phyloP scores from a whole-genome alignment of 2,888 invertebrate genomes.

The Rapana venosa region DNA sequence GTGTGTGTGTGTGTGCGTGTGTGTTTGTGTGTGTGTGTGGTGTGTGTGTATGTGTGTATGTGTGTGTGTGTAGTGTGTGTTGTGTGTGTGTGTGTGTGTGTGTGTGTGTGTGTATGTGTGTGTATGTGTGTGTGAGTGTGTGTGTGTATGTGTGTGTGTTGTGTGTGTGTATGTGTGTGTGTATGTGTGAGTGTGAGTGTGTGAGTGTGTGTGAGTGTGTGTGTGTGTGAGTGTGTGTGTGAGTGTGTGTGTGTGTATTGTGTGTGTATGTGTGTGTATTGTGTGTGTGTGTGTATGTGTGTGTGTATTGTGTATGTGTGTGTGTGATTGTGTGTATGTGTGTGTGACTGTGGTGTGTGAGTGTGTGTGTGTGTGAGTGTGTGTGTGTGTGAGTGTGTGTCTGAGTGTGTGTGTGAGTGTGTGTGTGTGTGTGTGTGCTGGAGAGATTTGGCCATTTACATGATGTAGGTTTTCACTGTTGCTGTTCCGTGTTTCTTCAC shows the following conservation, averaged over 20 bases:
- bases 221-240: background rate
- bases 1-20: background rate
- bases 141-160: no score
- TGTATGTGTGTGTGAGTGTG: background rate
- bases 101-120: conserved; percentile 29
- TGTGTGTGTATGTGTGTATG: no score
- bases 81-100: conserved; percentile 32
- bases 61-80: no score
- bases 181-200: conserved; percentile 12
- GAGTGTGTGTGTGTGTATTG: background rate
- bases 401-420: background rate
- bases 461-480: no score
- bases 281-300: background rate
- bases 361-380: background rate
- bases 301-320: conserved; percentile 21
- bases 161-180: conserved; percentile 14
- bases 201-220: conserved; percentile 3
- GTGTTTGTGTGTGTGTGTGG: conserved; percentile 36
- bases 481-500: no score
- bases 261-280: background rate
- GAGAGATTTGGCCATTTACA: no score
- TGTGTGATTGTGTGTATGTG: conserved; percentile 8
- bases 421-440: background rate
- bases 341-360: background rate
- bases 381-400: background rate